Evolutionary conservation across 1,140 invertebrate genomes (phyloP).

Genomic region (Drosophila asahinai): DNA sequence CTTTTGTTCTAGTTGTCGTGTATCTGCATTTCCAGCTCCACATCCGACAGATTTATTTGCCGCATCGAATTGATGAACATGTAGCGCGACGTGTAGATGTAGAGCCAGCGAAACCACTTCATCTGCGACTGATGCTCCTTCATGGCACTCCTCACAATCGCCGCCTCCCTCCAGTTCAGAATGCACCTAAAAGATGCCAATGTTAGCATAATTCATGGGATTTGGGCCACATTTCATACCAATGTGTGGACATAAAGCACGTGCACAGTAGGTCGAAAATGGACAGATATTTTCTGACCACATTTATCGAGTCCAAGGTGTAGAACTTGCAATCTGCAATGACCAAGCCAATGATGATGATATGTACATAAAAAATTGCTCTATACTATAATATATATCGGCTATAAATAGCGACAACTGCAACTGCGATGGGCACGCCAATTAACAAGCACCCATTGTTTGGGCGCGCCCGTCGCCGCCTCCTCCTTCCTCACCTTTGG

Average conservation of each 20-base stretch:
- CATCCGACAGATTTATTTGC: conserved; percentile 89
- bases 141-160: conserved; percentile 91
- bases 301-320: conserved; percentile 92
- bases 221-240: conserved; percentile 86
- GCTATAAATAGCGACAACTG: conserved; percentile 66
- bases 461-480: conserved; percentile 28
- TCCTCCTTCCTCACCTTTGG: conserved; percentile 86
- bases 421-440: conserved; percentile 63
- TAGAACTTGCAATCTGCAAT: conserved; percentile 92
- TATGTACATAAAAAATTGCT: conserved; percentile 56
- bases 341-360: conserved; percentile 24
- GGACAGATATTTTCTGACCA: conserved; percentile 94
- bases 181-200: conserved; percentile 86
- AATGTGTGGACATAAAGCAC: conserved; percentile 90
- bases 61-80: conserved; percentile 94
- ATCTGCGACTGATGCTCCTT: conserved; percentile 93
- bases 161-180: conserved; percentile 87
- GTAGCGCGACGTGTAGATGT: conserved; percentile 95
- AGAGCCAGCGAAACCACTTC: conserved; percentile 96
- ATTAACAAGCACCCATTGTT: conserved; percentile 68
- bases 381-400: conserved; percentile 48
- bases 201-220: background rate
- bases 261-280: conserved; percentile 93
- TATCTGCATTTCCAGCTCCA: conserved; percentile 91
- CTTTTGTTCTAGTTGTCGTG: conserved; percentile 85